These are phyloP conservation scores for Poecile montanus DNA, from an alignment of 2,797 vertebrate genomes.

Conservation along the genomic window DNA sequence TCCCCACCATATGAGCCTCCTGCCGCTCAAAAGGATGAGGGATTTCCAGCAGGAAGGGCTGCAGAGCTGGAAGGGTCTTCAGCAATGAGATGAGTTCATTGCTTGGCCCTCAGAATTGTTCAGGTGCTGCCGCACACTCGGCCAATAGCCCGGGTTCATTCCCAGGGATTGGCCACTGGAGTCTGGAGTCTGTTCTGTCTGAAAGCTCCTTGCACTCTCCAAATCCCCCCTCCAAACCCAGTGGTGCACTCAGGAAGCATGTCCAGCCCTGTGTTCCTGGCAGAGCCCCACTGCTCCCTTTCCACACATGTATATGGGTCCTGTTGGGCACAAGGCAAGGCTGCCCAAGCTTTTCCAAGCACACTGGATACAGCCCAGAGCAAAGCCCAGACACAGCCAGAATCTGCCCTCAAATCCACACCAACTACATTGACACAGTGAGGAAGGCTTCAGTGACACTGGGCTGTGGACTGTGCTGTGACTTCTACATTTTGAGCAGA, in stretches of 20 bases:
- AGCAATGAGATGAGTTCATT: not conserved
- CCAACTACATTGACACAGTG: not conserved
- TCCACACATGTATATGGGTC: not conserved
- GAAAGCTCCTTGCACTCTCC: not conserved
- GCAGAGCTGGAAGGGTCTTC: not conserved
- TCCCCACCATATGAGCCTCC: not conserved
- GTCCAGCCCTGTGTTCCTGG: not conserved
- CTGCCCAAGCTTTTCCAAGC: not conserved
- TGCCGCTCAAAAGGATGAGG: not conserved
- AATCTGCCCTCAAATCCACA: not conserved
- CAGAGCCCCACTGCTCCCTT: not conserved
- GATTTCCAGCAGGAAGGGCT: not conserved
- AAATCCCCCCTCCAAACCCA: not conserved
- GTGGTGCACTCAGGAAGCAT: not conserved
- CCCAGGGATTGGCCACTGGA: not conserved
- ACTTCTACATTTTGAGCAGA: not conserved
- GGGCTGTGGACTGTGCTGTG: too few species aligned
- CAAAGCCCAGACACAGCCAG: not conserved
- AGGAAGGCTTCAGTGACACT: not conserved
- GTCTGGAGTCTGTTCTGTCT: not conserved
- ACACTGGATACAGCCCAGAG: fast-evolving
- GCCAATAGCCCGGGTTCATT: not conserved
- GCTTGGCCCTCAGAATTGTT: not conserved
- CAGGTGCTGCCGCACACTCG: not conserved
- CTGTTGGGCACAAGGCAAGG: not conserved